Evolutionary conservation across 2,888 invertebrate species (phyloP), one percentile per base, ranked within the genome.

Genomic region (Drosophila mettleri): DNA sequence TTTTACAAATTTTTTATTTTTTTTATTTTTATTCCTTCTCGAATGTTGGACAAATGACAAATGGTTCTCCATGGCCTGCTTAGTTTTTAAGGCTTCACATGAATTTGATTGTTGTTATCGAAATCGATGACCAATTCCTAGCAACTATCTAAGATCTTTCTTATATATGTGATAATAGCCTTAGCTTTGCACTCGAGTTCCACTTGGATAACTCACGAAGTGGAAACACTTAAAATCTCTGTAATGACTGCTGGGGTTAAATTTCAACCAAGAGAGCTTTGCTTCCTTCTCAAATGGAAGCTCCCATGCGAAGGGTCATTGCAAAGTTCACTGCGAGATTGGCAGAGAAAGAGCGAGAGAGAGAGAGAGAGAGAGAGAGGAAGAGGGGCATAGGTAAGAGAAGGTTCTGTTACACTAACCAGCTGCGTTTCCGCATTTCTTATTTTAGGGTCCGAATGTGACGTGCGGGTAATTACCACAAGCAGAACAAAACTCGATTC

Each of bases 391-490:
- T 3, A 34, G n/a, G 34, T 24, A 5, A 24, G 24, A 24, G n/a
- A 31, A 64, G 64, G 69, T 74, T 69, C 60, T 74, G 68, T 78
- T 67, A 63, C 62, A 53, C 31, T 46, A 54, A 60, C 67, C 63
- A 72, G 55, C 73, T 60, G 67, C 62, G 55, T 60, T 74, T 74
- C 74, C 73, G 78, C 74, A 58, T 60, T 64, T 77, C 61, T 49
- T 66, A 64, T 66, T 72, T 59, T 27, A 45, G 61, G 71, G 74
- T 29, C 20, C 60, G 45, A 65, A 36, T 64, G 69, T 74, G 79
- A 79, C 74, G 71, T 88, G 79, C 62, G 58, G 80, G 80, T 67
- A 88, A 83, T 83, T 85, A 87, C 86, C 66, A 58, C 62, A 77
- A 20, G 61, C 58, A 65, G 60, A 68, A 73, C 64, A 74, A 61